Conservation (phyloP, 2,113 vertebrate species). For the Trichechus manatus region DNA sequence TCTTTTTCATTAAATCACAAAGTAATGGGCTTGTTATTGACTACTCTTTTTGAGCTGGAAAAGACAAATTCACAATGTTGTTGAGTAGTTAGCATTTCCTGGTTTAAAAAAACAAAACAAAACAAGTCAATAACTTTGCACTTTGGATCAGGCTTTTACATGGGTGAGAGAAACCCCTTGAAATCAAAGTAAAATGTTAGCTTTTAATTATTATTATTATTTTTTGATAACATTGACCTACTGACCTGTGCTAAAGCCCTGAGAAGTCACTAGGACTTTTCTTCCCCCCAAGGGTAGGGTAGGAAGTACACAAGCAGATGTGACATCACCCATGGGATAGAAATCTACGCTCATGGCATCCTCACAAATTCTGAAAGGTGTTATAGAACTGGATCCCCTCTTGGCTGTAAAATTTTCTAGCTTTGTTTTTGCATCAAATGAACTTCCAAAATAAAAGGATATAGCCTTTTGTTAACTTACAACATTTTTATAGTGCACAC, state of each 20-base stretch:
- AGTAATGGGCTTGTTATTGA: too few relatives aligned
- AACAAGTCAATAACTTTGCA: too few relatives aligned
- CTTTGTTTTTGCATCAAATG: neutral
- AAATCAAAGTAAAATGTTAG: too few relatives aligned
- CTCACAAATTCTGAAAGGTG: neutral
- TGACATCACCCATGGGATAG: neutral
- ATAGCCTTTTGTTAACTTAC: slow-evolving; percentile 36
- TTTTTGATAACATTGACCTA: too few relatives aligned
- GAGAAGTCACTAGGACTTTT: slow-evolving; percentile 29
- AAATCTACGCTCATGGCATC: slow-evolving; percentile 1
- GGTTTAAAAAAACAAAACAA: too few relatives aligned
- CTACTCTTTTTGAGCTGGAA: too few relatives aligned
- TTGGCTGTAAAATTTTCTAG: neutral
- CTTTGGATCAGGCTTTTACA: too few relatives aligned
- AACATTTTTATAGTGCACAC: neutral
- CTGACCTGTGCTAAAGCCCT: neutral
- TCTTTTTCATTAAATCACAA: neutral
- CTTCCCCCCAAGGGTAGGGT: neutral
- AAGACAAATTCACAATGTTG: too few relatives aligned
- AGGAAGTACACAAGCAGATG: neutral
- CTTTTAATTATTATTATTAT: too few relatives aligned
- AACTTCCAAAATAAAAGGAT: slow-evolving; percentile 18
- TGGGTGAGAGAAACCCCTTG: too few relatives aligned
- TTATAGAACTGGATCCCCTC: neutral
- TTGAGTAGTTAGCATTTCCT: too few relatives aligned